These are phyloP conservation scores for Blastobasis lacticolella DNA, from an alignment of 2,888 invertebrate species.

Conservation along the genomic window DNA sequence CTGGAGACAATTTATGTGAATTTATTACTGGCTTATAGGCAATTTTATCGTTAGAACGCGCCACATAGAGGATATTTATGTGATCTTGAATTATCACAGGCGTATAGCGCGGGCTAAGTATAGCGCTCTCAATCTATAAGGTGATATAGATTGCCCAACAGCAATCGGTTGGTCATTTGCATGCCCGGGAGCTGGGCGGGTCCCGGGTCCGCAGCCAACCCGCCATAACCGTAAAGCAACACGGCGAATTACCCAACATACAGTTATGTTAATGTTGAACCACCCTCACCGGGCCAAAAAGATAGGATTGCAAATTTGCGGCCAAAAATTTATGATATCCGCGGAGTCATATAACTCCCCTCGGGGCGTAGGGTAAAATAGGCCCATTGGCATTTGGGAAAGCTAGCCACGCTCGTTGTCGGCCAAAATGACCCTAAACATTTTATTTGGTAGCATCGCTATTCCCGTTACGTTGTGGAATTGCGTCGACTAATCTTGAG, in stretches of 20 bases:
- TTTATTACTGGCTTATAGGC: slow-evolving; percentile 3
- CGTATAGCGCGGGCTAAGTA: not conserved
- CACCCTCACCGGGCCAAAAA: slow-evolving; percentile 61
- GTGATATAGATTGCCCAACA: not conserved
- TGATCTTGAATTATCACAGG: not conserved
- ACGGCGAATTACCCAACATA: slow-evolving; percentile 56
- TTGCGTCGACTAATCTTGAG: slow-evolving; percentile 65
- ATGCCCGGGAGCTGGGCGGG: not conserved
- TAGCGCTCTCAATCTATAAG: not conserved
- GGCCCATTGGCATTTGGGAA: slow-evolving; percentile 66
- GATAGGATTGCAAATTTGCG: slow-evolving; percentile 74
- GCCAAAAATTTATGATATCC: slow-evolving; percentile 67
- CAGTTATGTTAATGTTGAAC: slow-evolving; percentile 66
- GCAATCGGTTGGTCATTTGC: not conserved
- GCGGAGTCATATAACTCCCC: slow-evolving; percentile 53
- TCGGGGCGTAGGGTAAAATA: slow-evolving; percentile 55
- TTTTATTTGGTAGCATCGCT: slow-evolving; percentile 69
- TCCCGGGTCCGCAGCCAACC: not conserved
- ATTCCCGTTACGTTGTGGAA: slow-evolving; percentile 57
- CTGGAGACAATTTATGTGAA: slow-evolving; percentile 6
- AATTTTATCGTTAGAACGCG: not conserved
- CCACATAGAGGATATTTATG: not conserved
- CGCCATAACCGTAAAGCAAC: slow-evolving; percentile 50
- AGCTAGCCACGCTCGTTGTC: slow-evolving; percentile 62
- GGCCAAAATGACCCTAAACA: slow-evolving; percentile 71